phyloP scores from a whole-genome alignment of 1,140 invertebrate genomes.

The Euwallacea fornicatus region DNA sequence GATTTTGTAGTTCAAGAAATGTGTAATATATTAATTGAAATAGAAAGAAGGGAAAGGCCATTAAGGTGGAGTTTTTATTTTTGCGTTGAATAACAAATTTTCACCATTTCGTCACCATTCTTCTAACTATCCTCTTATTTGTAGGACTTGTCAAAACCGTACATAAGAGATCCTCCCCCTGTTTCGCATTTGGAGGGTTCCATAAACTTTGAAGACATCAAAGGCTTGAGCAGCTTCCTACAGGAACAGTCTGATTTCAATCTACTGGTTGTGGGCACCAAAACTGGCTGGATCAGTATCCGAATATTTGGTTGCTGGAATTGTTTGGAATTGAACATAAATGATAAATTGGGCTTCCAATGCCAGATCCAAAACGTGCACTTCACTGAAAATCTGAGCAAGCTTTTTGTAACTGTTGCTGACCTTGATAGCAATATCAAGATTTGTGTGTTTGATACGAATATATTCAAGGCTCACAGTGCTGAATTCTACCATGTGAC shows the following conservation, averaged over 20 bases:
- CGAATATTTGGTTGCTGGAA: constrained; percentile 84
- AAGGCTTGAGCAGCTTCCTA: constrained; percentile 62
- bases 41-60: too few relatives aligned
- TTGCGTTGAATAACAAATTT: background rate
- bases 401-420: constrained; percentile 60
- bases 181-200: constrained; percentile 54
- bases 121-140: constrained; percentile 38
- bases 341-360: constrained; percentile 57
- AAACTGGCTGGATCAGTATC: constrained; percentile 70
- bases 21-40: constrained; percentile 2
- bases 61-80: too few relatives aligned
- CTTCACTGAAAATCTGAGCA: constrained; percentile 63
- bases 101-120: background rate
- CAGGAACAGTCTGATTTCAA: constrained; percentile 72
- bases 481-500: constrained; percentile 71
- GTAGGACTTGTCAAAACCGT: constrained; percentile 59
- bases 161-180: constrained; percentile 56
- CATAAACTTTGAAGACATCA: constrained; percentile 60
- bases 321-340: constrained; percentile 70
- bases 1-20: background rate
- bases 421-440: constrained; percentile 58
- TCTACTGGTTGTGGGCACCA: constrained; percentile 77
- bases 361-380: constrained; percentile 64
- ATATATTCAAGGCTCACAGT: constrained; percentile 65
- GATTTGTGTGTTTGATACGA: constrained; percentile 65